Evolutionary conservation across 2,888 invertebrate species (phyloP), one percentile per base, ranked within the genome.

Genomic region (Parapristionchus giblindavisi): DNA sequence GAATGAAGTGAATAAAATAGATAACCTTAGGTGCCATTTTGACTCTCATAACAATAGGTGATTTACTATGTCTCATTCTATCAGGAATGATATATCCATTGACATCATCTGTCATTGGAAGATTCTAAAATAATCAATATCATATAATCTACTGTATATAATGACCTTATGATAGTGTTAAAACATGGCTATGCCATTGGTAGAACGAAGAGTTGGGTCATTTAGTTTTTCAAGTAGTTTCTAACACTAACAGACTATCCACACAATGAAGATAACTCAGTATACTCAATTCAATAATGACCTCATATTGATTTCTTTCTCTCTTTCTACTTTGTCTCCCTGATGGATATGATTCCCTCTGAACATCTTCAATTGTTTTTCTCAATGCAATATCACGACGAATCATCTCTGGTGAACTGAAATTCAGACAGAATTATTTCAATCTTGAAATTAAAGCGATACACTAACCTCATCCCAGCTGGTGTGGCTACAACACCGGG

Each of bases 11-110:
- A n/a, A n/a, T n/a, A n/a, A n/a, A 56, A n/a, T 8, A 6, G 21
- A 71, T 56, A 54, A 56, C 70, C 34, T 71, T 71, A n/a, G 54
- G 54, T 21, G 27, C 21, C 70, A 71, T 56, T 32, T 40, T 32
- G 21, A 71, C 56, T 32, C 56, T 71, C 54, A 71, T 56, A 21
- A 71, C 52, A 32, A 71, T 40, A 38, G 70, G 70, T 40, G 70
- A 71, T 32, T 71, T 54, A 40, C 40, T 56, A 34, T 54, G 29
- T 54, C 70, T 36, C 70, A 71, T 71, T 17, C 56, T 11, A 14
- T 54, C 56, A 32, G 70, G 70, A 40, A 71, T 56, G 38, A 71
- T 71, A 40, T 56, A 56, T 29, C 29, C 36, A 27, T 71, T 71
- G 56, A 29, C 56, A 0, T 29, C 40, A 5, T 71, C 70, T 29